These are phyloP conservation scores for Agonum fuliginosum DNA, from an alignment of 2,888 invertebrate genomes.

Conservation along the genomic window DNA sequence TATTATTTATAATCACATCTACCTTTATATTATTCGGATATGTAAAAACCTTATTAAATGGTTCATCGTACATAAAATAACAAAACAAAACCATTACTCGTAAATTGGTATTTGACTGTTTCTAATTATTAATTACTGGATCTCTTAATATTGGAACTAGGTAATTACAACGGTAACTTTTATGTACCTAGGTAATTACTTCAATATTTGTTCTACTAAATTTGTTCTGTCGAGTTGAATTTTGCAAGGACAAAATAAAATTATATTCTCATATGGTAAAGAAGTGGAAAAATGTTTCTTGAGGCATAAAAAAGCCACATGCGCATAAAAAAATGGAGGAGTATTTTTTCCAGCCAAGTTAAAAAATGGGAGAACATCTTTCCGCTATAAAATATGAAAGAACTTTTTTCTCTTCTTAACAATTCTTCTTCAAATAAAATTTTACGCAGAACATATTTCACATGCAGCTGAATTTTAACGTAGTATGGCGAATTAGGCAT, in stretches of 20 bases:
- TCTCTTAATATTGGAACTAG: too few species aligned
- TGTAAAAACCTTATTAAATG: too few species aligned
- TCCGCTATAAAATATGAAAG: conserved; percentile 41
- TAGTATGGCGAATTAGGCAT: neutral
- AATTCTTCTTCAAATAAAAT: conserved; percentile 36
- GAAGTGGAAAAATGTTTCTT: conserved; percentile 32
- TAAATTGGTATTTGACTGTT: too few species aligned
- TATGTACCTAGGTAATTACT: too few species aligned
- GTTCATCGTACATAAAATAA: too few species aligned
- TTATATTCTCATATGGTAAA: conserved; percentile 35
- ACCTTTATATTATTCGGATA: too few species aligned
- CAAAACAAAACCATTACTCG: too few species aligned
- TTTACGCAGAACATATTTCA: conserved; percentile 15
- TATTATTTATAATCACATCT: too few species aligned
- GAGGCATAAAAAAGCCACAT: conserved; percentile 33
- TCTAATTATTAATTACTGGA: too few species aligned
- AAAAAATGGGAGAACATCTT: conserved; percentile 32
- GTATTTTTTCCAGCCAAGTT: conserved; percentile 26
- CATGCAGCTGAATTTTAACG: conserved; percentile 1
- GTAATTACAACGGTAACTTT: too few species aligned
- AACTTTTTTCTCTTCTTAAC: conserved; percentile 41
- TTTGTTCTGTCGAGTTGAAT: neutral
- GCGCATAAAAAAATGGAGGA: conserved; percentile 33
- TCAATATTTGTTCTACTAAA: too few species aligned
- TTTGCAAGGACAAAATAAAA: conserved; percentile 3